Evolutionary conservation across 30 jellyfish, hydroid and myxozoan species (phyloP), one percentile per base, ranked within the genome.

Genomic region (Sanderia malayensis): DNA sequence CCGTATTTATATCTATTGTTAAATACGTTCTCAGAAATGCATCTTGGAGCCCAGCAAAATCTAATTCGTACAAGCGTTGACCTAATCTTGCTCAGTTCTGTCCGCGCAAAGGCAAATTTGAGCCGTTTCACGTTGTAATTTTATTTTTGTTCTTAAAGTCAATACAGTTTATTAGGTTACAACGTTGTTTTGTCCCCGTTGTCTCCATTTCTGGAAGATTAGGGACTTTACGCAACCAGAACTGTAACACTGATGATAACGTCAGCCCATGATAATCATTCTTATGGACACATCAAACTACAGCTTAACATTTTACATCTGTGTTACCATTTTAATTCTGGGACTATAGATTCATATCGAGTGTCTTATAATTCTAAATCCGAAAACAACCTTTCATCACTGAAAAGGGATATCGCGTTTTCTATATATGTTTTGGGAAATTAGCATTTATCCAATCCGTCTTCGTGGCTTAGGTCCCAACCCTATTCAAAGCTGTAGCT

Each of bases 221-320:
- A n/a, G n/a, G n/a, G n/a, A n/a, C n/a, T n/a, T n/a, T n/a, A n/a
- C n/a, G n/a, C n/a, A n/a, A n/a, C n/a, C n/a, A n/a, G n/a, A n/a
- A n/a, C n/a, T n/a, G n/a, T n/a, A n/a, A 49, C 64, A 19, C 64
- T 49, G 18, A 49, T 49, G 64, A 49, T 4, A 4, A 19, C n/a
- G n/a, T n/a, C n/a, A n/a, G n/a, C 64, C 64, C 64, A 49, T 49
- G 27, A 15, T 49, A 49, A 49, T 49, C 64, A 49, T 15, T 11
- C 23, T 49, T 49, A 49, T 49, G 64, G 27, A 9, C 64, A 49
- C 2, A 9, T 49, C 64, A 19, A 49, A 49, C 64, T 9, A n/a
- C n/a, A 18, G 64, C 64, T 49, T 49, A 49, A 49, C 23, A 49
- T 49, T 49, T 49, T 19, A 49, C 25, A n/a, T n/a, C n/a, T n/a